Percentiles rank a stretch among this genome's conserved stretches.
phyloP scores from a whole-genome alignment of 2,797 vertebrate genomes.

The Takifugu rubripes region DNA sequence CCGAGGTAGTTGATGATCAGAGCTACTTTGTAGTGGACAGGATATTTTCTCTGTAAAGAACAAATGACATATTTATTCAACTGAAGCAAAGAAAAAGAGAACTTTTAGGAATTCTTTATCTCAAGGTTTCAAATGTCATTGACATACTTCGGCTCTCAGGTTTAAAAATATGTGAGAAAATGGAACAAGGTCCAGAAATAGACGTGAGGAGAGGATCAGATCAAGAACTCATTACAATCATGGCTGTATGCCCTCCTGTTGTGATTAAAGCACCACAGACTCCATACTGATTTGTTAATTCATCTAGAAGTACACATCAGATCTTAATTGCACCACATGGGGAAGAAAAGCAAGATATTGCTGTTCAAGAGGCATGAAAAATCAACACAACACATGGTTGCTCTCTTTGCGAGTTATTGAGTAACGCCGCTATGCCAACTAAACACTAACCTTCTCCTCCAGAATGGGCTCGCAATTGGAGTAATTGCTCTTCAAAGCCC shows the following conservation, averaged over 20 bases:
- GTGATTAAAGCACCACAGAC: conserved; percentile 15
- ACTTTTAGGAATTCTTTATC: not conserved
- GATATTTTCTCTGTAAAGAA: conserved; percentile 85
- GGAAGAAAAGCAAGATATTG: not conserved
- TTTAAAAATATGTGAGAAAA: conserved; percentile 45
- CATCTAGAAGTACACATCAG: conserved; percentile 9
- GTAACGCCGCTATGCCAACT: not conserved
- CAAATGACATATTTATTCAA: conserved; percentile 9
- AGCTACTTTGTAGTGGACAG: conserved; percentile 91
- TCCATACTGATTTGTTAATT: conserved; percentile 5
- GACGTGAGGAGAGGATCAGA: conserved; percentile 44
- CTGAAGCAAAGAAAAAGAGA: conserved; percentile 1
- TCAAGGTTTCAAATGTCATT: conserved; percentile 31
- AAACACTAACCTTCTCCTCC: conserved; percentile 87
- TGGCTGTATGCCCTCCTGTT: conserved; percentile 13
- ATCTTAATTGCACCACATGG: not conserved
- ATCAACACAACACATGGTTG: conserved; percentile 11
- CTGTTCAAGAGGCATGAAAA: not conserved
- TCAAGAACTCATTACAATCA: conserved; percentile 31
- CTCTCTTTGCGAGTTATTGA: too few relatives aligned
- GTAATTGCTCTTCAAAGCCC: conserved; percentile 95
- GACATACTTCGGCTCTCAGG: conserved; percentile 47
- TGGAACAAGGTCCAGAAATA: conserved; percentile 55
- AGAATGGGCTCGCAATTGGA: conserved; percentile 94
- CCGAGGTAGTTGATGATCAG: conserved; percentile 98